Conservation (phyloP, 2,888 invertebrate species). For the Barypeithes pellucidus region DNA sequence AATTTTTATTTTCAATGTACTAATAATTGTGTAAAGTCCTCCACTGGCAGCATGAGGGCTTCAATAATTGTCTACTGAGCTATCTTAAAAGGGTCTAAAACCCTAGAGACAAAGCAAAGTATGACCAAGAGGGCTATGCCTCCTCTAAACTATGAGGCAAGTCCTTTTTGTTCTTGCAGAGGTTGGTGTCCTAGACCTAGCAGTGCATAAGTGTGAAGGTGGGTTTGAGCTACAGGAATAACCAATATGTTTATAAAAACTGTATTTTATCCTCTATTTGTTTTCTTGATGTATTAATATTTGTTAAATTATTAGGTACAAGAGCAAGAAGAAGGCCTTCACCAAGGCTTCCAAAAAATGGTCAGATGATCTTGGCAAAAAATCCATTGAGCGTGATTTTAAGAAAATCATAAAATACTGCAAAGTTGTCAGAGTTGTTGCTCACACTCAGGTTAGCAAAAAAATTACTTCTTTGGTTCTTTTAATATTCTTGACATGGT, state of each 20-base stretch:
- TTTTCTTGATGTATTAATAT: too few relatives aligned
- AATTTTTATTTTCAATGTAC: constrained; percentile 12
- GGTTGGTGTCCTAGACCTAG: constrained; percentile 34
- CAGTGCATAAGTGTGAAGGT: constrained; percentile 9
- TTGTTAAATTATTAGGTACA: constrained; percentile 83
- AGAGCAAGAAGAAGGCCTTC: constrained; percentile 99
- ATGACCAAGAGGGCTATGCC: constrained; percentile 69
- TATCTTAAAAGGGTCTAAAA: constrained; percentile 45
- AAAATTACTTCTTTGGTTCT: constrained; percentile 11
- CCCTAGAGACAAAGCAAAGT: constrained; percentile 60
- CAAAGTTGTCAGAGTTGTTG: constrained; percentile 95
- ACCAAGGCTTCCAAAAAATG: constrained; percentile 98
- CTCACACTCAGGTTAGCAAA: constrained; percentile 92
- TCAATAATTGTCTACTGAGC: constrained; percentile 62
- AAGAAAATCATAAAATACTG: constrained; percentile 99
- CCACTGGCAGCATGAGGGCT: constrained; percentile 83
- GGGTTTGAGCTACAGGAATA: constrained; percentile 14
- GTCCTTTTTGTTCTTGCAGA: constrained; percentile 71
- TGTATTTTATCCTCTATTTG: too few relatives aligned
- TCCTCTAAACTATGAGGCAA: constrained; percentile 85
- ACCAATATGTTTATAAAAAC: too few relatives aligned
- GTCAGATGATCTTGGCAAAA: constrained; percentile 97
- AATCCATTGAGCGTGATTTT: constrained; percentile 97
- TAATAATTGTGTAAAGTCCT: constrained; percentile 73
- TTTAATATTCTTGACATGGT: constrained; percentile 62